Percentiles rank a stretch among this genome's conserved stretches.
Evolutionary conservation across 1,140 invertebrate genomes (phyloP).

Genomic region (Physella acuta): DNA sequence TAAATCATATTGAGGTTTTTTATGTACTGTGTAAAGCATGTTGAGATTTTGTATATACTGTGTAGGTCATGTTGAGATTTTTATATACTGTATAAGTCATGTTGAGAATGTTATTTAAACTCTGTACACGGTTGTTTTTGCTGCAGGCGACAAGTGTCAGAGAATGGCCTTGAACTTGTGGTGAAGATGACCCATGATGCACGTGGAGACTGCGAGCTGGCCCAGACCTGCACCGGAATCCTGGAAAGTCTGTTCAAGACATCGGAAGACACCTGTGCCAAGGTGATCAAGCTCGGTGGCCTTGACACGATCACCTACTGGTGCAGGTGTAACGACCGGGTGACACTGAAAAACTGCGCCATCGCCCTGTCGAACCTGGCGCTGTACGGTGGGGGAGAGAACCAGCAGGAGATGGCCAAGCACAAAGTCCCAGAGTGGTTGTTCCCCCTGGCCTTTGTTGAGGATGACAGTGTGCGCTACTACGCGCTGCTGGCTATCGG

Average conservation of each 20-base stretch:
- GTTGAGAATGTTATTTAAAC: too few species aligned
- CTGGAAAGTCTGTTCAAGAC: constrained; percentile 97
- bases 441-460: constrained; percentile 94
- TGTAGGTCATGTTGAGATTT: not conserved
- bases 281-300: constrained; percentile 62
- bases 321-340: constrained; percentile 84
- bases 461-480: constrained; percentile 89
- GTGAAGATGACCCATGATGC: constrained; percentile 74
- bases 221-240: constrained; percentile 91
- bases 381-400: constrained; percentile 93
- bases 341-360: constrained; percentile 89
- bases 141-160: constrained; percentile 78
- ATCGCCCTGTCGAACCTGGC: constrained; percentile 94
- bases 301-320: constrained; percentile 84
- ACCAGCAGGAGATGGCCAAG: constrained; percentile 97
- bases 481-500: constrained; percentile 98
- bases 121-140: too few species aligned
- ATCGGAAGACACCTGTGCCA: constrained; percentile 81
- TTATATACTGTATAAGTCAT: too few species aligned
- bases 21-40: too few species aligned
- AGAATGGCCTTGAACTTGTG: constrained; percentile 86
- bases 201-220: constrained; percentile 71
- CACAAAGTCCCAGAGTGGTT: constrained; percentile 90
- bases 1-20: too few species aligned
- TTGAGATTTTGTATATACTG: too few species aligned